Base-by-base conservation (phyloP, 1,140 invertebrate species). In the Tetramorium simillimum region DNA sequence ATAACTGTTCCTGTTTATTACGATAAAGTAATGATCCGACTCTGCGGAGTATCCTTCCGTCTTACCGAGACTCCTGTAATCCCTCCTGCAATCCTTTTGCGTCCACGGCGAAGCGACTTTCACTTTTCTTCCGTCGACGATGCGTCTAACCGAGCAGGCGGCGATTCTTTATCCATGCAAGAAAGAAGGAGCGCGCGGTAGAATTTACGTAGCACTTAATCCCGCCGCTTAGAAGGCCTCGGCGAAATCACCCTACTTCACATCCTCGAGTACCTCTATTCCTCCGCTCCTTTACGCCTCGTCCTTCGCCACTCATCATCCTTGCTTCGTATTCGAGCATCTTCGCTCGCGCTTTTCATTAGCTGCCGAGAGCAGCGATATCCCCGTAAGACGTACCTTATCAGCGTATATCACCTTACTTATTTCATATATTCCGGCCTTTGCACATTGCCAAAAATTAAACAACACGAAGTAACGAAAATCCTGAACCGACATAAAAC, bases 141-240 rank as follows among this genome's bases (percentile, higher is more conserved):
- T 91, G 90, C 87, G 89, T 92, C 91, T 93, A 93, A 93, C 90
- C 89, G 86, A 92, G 89, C 90, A 3, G 60, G 16, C 88, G 81
- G 91, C 90, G 89, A 94, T 94, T 94, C 91, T 95, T 95, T 94
- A 94, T 92, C 91, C 91, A 43, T 73, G 69, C 80, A 56, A 62
- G 85, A 60, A 86, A 84, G 86, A 91, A 88, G 84, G 53, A 75
- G 88, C 60, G 65, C 73, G 69, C 75, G 86, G 89, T 91, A 94
- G 92, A 94, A 94, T 95, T 95, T 94, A 94, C 94, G 93, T 94
- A 93, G 93, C 93, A 93, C 93, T 95, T 94, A 95, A 95, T 95
- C 94, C 93, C 69, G 77, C 90, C 90, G 92, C 93, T 94, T 94
- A 94, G 91, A 93, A 81, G 93, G 90, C 91, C 93, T 92, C 86